Evolutionary conservation across 1,140 invertebrate genomes (phyloP).

Genomic region (Geopemphigus sp.): DNA sequence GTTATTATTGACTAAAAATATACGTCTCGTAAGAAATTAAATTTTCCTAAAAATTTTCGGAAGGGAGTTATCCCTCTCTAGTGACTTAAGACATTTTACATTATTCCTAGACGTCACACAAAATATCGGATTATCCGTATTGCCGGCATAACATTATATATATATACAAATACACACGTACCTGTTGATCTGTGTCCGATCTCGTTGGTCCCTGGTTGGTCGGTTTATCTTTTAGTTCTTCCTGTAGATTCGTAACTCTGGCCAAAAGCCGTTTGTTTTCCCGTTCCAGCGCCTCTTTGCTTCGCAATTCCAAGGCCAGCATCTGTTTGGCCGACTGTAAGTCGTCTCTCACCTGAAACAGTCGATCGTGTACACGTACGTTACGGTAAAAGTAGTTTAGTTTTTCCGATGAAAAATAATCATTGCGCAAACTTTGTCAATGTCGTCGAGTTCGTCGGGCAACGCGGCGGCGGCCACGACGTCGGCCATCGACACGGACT

Average conservation of each 20-base stretch:
- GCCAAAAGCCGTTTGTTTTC: conserved; percentile 80
- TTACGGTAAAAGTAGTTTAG: too few species aligned
- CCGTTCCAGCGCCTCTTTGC: conserved; percentile 79
- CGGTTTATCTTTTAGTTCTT: conserved; percentile 66
- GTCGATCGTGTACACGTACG: not conserved
- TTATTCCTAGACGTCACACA: too few species aligned
- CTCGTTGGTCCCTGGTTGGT: conserved; percentile 48
- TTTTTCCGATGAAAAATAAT: not conserved
- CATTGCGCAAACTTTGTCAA: conserved; percentile 65
- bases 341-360: conserved; percentile 69
- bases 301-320: conserved; percentile 78
- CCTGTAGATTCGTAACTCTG: conserved; percentile 74
- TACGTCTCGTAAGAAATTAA: too few species aligned
- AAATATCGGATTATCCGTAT: too few species aligned
- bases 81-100: too few species aligned
- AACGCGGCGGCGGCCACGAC: conserved; percentile 60
- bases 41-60: too few species aligned
- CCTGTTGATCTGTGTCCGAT: conserved; percentile 39
- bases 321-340: conserved; percentile 88
- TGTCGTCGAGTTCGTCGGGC: conserved; percentile 74
- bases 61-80: too few species aligned
- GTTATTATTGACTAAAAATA: too few species aligned
- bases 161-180: not conserved
- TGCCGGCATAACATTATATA: too few species aligned
- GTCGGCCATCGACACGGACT: conserved; percentile 69